These are phyloP conservation scores for Chymomyza amoena DNA, from an alignment of 2,888 invertebrate species.

Conservation along the genomic window DNA sequence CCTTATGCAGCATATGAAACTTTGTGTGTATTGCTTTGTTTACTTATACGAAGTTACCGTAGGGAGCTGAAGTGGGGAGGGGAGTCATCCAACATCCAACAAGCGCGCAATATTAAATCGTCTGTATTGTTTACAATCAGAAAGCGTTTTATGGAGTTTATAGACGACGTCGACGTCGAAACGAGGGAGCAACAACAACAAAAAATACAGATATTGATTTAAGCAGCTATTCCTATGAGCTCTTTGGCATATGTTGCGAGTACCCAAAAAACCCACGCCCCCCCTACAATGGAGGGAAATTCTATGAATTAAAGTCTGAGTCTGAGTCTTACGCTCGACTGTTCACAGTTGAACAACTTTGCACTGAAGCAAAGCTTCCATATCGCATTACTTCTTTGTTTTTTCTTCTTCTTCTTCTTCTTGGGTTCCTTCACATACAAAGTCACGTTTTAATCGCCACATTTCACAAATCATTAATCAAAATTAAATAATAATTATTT, in stretches of 20 bases:
- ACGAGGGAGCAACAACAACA: conserved; percentile 11
- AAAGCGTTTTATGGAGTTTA: conserved; percentile 70
- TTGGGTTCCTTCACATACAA: too few relatives aligned
- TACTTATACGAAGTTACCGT: conserved; percentile 55
- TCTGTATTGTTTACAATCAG: conserved; percentile 70
- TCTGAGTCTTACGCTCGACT: conserved; percentile 45
- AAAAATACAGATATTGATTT: conserved; percentile 47
- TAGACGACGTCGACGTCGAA: conserved; percentile 20
- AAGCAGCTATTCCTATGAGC: conserved; percentile 36
- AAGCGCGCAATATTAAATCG: conserved; percentile 70
- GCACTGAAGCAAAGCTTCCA: conserved; percentile 2
- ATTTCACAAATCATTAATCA: conserved; percentile 70
- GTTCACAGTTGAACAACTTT: conserved; percentile 44
- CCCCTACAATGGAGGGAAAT: conserved; percentile 10
- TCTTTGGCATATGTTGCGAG: conserved; percentile 32
- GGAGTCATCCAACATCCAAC: conserved; percentile 51
- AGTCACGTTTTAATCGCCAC: conserved; percentile 69
- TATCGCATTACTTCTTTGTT: conserved; percentile 6
- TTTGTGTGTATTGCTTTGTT: conserved; percentile 43
- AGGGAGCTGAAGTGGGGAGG: conserved; percentile 32
- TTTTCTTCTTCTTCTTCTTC: conserved; percentile 4
- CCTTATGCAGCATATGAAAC: conserved; percentile 41
- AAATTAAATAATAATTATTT: conserved; percentile 71
- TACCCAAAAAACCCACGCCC: background rate
- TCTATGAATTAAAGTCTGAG: conserved; percentile 33